These are phyloP conservation scores for Melanotaenia duboulayi DNA, from an alignment of 2,113 vertebrate species.

Conservation along the genomic window DNA sequence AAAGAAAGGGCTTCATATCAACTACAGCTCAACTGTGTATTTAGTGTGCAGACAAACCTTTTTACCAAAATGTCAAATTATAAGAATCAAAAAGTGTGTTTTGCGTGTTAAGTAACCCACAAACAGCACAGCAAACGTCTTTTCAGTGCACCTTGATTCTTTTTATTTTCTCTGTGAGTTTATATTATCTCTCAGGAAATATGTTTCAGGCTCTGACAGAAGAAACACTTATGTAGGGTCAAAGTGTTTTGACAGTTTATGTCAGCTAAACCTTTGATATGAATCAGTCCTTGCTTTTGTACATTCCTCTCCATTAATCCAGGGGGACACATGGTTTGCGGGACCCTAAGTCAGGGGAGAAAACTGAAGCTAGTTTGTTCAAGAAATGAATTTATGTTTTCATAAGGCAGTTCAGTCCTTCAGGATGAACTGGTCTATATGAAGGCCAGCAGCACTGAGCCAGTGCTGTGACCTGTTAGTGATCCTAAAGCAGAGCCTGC, in stretches of 20 bases:
- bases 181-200: conserved; percentile 17
- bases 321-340: conserved; percentile 18
- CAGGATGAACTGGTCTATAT: conserved; percentile 41
- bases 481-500: conserved; percentile 44
- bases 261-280: conserved; percentile 52
- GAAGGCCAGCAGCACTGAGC: conserved; percentile 35
- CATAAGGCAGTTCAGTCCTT: conserved; percentile 21
- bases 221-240: conserved; percentile 7
- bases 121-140: conserved; percentile 9
- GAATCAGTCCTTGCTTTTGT: conserved; percentile 51
- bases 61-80: conserved; percentile 5
- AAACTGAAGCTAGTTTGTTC: conserved; percentile 54
- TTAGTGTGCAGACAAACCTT: not conserved
- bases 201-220: conserved; percentile 32
- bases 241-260: conserved; percentile 50
- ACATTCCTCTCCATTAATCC: conserved; percentile 35
- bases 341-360: conserved; percentile 35
- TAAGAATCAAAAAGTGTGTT: not conserved
- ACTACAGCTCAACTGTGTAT: no score
- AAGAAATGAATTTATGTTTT: conserved; percentile 55
- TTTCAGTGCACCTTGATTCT: conserved; percentile 11
- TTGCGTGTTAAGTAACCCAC: not conserved
- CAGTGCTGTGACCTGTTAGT: conserved; percentile 47
- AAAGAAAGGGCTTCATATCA: not conserved
- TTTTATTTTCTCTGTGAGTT: conserved; percentile 2